Evolutionary conservation across 37 sponge, comb jelly and placozoan species (phyloP).

Genomic region (Cliona cf. orientalis): DNA sequence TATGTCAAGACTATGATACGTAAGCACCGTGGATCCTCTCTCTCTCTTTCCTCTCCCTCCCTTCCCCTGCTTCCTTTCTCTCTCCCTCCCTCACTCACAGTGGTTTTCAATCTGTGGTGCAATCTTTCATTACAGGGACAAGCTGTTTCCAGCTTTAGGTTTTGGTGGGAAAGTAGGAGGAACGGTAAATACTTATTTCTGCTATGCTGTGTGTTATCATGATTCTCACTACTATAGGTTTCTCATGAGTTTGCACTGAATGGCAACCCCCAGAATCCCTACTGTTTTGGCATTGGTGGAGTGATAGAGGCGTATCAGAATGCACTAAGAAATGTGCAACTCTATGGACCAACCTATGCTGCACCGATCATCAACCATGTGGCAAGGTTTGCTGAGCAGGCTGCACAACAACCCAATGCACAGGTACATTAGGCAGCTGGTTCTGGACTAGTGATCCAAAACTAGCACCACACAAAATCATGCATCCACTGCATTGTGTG

Average conservation of each 20-base stretch:
- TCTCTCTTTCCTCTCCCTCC: too few relatives aligned
- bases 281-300: slow-evolving; percentile 73
- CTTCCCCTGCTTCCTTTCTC: too few relatives aligned
- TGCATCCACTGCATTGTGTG: too few relatives aligned
- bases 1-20: slow-evolving; percentile 94
- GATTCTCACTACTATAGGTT: slow-evolving; percentile 40
- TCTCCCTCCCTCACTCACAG: too few relatives aligned
- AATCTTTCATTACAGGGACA: slow-evolving; percentile 61
- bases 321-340: slow-evolving; percentile 48
- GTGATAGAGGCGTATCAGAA: slow-evolving; percentile 69
- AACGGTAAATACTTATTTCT: slow-evolving; percentile 2
- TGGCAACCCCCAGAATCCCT: slow-evolving; percentile 78
- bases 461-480: too few relatives aligned
- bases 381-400: slow-evolving; percentile 77
- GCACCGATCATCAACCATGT: slow-evolving; percentile 88
- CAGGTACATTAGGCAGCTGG: too few relatives aligned
- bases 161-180: slow-evolving; percentile 85
- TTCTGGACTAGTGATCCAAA: too few relatives aligned
- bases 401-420: slow-evolving; percentile 7
- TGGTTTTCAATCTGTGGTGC: neutral
- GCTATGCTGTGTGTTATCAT: neutral
- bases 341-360: slow-evolving; percentile 82
- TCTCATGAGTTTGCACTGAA: slow-evolving; percentile 93
- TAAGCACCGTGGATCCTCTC: slow-evolving; percentile 39
- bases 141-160: slow-evolving; percentile 91